Evolutionary conservation across 2,113 vertebrate genomes (phyloP).

Genomic region (Halichoeres trimaculatus): DNA sequence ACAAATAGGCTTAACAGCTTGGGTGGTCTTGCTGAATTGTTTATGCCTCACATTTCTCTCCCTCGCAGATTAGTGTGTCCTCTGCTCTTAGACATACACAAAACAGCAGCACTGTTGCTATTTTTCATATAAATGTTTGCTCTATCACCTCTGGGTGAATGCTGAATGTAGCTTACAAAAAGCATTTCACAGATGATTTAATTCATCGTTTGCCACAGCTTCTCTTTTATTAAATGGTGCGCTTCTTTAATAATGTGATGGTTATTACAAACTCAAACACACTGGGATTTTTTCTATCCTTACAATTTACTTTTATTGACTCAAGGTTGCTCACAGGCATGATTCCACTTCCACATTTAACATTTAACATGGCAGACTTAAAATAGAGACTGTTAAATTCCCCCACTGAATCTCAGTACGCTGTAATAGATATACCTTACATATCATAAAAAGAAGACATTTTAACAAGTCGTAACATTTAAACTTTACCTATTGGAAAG

Average conservation of each 20-base stretch:
- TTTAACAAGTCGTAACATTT: too few species aligned
- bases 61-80: neutral
- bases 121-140: conserved; percentile 1
- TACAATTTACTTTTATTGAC: neutral
- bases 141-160: conserved; percentile 6
- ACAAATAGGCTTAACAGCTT: conserved; percentile 27
- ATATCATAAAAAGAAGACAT: too few species aligned
- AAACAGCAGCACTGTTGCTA: conserved; percentile 6
- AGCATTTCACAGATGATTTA: conserved; percentile 12
- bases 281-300: neutral
- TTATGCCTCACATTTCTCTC: conserved; percentile 40
- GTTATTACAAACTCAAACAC: neutral
- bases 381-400: too few species aligned
- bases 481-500: too few species aligned
- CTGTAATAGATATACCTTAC: too few species aligned
- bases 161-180: neutral
- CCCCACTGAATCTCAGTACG: too few species aligned
- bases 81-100: conserved; percentile 8
- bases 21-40: conserved; percentile 44
- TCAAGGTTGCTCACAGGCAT: neutral
- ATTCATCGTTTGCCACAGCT: neutral
- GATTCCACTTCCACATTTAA: conserved; percentile 1
- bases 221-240: neutral
- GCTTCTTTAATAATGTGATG: neutral
- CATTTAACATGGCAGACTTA: neutral